A percentile compares a stretch with the other conserved stretches of the same genome.
Evolutionary conservation across 2,113 vertebrate species (phyloP).

Genomic region (Melanostigma gelatinosum): DNA sequence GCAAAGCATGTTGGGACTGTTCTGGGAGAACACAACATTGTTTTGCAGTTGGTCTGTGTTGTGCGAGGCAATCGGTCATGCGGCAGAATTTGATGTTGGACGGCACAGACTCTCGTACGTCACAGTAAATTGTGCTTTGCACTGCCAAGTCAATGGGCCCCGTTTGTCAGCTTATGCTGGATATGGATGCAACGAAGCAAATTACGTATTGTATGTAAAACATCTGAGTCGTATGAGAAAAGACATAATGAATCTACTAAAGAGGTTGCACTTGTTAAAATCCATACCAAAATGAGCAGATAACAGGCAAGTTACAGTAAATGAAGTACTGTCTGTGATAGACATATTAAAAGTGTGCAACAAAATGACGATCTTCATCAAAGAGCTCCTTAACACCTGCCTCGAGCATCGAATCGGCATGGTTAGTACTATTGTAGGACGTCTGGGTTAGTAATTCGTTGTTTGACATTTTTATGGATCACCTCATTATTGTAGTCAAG

Average conservation of each 20-base stretch:
- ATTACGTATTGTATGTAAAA: not conserved
- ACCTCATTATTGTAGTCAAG: slow-evolving; percentile 65
- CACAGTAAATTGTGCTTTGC: not conserved
- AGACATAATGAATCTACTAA: not conserved
- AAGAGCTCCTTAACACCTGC: slow-evolving; percentile 33
- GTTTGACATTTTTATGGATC: slow-evolving; percentile 70
- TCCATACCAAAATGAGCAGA: not conserved
- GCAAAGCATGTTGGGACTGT: slow-evolving; percentile 1
- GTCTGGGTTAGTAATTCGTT: slow-evolving; percentile 30
- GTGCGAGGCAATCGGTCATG: slow-evolving; percentile 7
- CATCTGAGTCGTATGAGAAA: not conserved
- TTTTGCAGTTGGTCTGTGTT: slow-evolving; percentile 15
- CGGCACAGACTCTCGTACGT: not conserved
- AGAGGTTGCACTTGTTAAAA: not conserved
- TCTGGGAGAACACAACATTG: slow-evolving; percentile 2
- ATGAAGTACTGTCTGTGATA: not conserved
- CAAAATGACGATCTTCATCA: slow-evolving; percentile 12
- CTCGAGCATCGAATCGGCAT: slow-evolving; percentile 34
- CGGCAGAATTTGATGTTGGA: not conserved
- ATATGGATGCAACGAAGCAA: not conserved
- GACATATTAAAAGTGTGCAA: not conserved
- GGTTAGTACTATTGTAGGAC: slow-evolving; percentile 34
- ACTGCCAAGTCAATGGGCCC: not conserved
- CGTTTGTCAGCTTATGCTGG: not conserved
- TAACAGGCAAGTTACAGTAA: not conserved